phyloP scores from a whole-genome alignment of 2,888 invertebrate species.

The Azorinus chamasolen region DNA sequence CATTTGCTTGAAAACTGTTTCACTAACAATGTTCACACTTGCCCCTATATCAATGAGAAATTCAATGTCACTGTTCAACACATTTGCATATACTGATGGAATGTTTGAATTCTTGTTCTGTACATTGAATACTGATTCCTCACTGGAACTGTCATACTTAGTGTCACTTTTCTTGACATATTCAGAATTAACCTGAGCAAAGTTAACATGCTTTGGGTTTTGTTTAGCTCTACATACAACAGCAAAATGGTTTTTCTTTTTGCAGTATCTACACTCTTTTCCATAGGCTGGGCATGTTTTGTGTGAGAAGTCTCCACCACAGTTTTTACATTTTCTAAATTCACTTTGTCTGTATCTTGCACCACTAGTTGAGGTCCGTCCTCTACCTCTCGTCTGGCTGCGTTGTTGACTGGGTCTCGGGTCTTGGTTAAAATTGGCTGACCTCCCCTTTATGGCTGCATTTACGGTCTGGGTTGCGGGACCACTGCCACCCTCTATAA shows the following conservation, averaged over 20 bases:
- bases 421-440: no score
- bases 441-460: no score
- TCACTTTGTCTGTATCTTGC: neutral
- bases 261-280: no score
- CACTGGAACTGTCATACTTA: constrained; percentile 9
- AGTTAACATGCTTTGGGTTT: no score
- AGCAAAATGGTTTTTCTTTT: no score
- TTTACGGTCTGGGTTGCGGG: no score
- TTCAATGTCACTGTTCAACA: constrained; percentile 13
- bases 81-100: constrained; percentile 15
- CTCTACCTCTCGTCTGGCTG: no score
- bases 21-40: constrained; percentile 34
- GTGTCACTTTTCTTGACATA: no score
- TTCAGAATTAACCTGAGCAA: no score
- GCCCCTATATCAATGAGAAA: constrained; percentile 45
- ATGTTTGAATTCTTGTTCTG: constrained; percentile 14
- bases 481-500: constrained; percentile 12
- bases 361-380: neutral
- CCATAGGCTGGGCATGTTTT: constrained; percentile 21
- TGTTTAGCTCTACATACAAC: no score
- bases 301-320: constrained; percentile 18
- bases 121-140: constrained; percentile 40
- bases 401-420: no score
- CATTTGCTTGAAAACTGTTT: constrained; percentile 8
- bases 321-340: constrained; percentile 22